Percentiles rank a stretch among this genome's conserved stretches.
Evolutionary conservation across 2,888 invertebrate genomes (phyloP).

Genomic region (Hemaris fuciformis): DNA sequence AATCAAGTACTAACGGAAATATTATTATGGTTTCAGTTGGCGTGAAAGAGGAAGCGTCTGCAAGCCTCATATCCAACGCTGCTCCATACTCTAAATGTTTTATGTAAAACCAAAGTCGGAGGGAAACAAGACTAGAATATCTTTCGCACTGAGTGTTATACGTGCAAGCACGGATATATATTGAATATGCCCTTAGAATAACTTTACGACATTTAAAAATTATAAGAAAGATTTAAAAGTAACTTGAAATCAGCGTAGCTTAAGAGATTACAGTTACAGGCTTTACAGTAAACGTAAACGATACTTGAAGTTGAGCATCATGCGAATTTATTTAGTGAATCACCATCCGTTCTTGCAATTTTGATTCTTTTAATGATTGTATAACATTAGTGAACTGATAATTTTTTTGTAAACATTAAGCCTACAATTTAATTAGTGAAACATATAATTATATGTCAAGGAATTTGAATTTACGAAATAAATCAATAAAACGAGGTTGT

Average conservation of each 20-base stretch:
- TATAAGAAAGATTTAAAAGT: neutral
- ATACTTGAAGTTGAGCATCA: neutral
- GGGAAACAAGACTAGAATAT: constrained; percentile 13
- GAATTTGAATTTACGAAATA: constrained; percentile 15
- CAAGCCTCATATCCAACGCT: constrained; percentile 60
- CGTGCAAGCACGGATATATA: constrained; percentile 3
- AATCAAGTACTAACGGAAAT: neutral
- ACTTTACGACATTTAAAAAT: neutral
- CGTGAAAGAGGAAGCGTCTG: constrained; percentile 65
- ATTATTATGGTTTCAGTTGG: constrained; percentile 50
- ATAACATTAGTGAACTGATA: constrained; percentile 30
- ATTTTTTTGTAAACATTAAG: constrained; percentile 20
- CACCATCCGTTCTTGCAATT: constrained; percentile 17
- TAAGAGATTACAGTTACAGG: neutral
- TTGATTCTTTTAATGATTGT: constrained; percentile 18
- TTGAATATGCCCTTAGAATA: neutral
- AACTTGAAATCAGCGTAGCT: neutral
- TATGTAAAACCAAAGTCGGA: constrained; percentile 56
- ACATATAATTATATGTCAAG: constrained; percentile 15
- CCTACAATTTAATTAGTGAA: constrained; percentile 20
- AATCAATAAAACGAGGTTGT: constrained; percentile 10
- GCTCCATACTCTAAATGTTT: constrained; percentile 71
- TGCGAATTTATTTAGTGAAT: neutral
- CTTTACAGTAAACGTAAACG: too few species aligned
- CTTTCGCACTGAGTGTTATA: neutral